phyloP scores from a whole-genome alignment of 2,888 invertebrate species.

The Hermaeophaga mercurialis region DNA sequence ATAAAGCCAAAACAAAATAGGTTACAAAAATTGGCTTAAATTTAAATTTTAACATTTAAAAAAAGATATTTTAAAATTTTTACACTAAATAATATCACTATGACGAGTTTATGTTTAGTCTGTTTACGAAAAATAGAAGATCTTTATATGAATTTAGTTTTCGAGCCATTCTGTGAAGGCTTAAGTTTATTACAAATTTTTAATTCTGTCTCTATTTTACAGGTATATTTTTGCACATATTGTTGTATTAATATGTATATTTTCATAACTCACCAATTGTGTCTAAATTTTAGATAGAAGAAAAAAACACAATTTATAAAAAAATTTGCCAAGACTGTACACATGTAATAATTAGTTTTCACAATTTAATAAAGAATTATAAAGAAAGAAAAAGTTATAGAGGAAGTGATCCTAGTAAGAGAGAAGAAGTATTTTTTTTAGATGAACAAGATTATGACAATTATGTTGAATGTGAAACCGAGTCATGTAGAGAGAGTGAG shows the following conservation, averaged over 20 bases:
- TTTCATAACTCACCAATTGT: background rate
- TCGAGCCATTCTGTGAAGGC: slow-evolving; percentile 21
- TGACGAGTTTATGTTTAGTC: slow-evolving; percentile 18
- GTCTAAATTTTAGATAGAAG: slow-evolving; percentile 18
- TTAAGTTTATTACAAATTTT: slow-evolving; percentile 19
- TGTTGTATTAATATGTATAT: background rate
- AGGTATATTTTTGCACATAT: slow-evolving; percentile 17
- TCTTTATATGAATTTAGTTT: slow-evolving; percentile 19
- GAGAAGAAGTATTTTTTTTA: slow-evolving; percentile 26
- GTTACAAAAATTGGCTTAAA: too few relatives aligned
- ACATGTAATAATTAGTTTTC: slow-evolving; percentile 24
- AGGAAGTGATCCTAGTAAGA: slow-evolving; percentile 5
- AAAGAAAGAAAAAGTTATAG: slow-evolving; percentile 11
- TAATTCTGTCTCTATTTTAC: slow-evolving; percentile 19
- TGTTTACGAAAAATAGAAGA: slow-evolving; percentile 21
- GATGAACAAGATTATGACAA: slow-evolving; percentile 30
- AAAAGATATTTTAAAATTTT: too few relatives aligned
- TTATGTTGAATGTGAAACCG: slow-evolving; percentile 27
- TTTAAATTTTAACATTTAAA: too few relatives aligned
- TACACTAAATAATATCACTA: too few relatives aligned
- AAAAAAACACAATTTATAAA: slow-evolving; percentile 12
- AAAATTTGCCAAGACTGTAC: slow-evolving; percentile 27
- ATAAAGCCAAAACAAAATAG: too few relatives aligned
- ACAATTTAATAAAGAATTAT: slow-evolving; percentile 19
- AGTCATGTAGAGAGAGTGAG: slow-evolving; percentile 21